Conservation (phyloP, 2,113 vertebrate species). For the Crotalus tigris region DNA sequence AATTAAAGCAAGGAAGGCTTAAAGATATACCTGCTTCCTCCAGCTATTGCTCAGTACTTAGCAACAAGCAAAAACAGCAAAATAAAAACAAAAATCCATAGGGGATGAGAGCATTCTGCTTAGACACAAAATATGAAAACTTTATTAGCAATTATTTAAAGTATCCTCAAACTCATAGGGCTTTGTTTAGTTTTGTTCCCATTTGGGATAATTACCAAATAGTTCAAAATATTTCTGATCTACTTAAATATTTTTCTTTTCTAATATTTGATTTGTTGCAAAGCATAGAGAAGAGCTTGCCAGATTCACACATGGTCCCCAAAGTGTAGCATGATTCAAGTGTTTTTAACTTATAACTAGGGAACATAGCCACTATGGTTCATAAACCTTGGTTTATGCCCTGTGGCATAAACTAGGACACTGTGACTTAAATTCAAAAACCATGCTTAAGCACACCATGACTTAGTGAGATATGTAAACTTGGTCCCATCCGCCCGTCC, state of each 20-base stretch:
- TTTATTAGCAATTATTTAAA: not conserved
- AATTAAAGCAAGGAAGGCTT: constrained; percentile 53
- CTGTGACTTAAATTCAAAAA: not conserved
- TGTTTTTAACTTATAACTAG: not conserved
- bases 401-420: not conserved
- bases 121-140: not conserved
- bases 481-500: not conserved
- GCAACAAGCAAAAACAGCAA: not conserved
- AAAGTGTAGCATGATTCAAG: not conserved
- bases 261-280: not conserved
- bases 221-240: not conserved
- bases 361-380: not conserved
- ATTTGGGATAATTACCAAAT: not conserved
- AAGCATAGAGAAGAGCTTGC: not conserved
- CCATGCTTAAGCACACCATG: not conserved
- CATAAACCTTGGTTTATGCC: not conserved
- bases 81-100: not conserved
- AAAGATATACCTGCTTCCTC: constrained; percentile 14
- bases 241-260: not conserved
- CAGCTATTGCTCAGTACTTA: constrained; percentile 15
- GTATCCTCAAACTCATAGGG: not conserved
- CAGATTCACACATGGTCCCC: not conserved
- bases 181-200: not conserved
- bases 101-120: not conserved
- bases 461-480: not conserved